Evolutionary conservation across 2,797 vertebrate genomes (phyloP).

Genomic region (Spinus olivaceus): DNA sequence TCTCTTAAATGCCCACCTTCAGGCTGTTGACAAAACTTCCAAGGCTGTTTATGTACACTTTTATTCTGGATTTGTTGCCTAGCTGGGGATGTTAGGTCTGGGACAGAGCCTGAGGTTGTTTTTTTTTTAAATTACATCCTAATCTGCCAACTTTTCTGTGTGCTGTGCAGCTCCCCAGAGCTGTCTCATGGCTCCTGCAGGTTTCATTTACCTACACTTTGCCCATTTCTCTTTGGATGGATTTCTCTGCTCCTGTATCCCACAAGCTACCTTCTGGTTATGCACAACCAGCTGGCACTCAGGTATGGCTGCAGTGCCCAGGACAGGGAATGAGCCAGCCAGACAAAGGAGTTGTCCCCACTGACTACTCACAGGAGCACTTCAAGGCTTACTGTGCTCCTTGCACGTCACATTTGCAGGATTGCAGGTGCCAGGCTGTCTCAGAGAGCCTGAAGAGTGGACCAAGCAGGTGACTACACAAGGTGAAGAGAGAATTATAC

Average conservation of each 20-base stretch:
- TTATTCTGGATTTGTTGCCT: background rate
- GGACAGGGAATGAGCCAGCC: background rate
- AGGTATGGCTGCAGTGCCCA: background rate
- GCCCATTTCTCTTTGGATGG: background rate
- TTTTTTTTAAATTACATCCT: background rate
- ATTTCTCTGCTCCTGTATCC: background rate
- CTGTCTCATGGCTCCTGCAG: background rate
- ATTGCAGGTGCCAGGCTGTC: background rate
- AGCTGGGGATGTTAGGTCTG: background rate
- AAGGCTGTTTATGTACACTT: background rate
- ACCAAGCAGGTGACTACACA: background rate
- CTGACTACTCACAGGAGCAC: background rate
- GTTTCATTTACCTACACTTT: background rate
- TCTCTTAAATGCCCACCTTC: background rate
- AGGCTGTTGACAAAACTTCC: background rate
- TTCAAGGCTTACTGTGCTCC: background rate
- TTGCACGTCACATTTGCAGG: background rate
- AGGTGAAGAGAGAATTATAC: background rate
- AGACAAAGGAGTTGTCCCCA: background rate
- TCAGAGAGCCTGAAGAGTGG: background rate
- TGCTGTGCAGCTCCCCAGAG: background rate
- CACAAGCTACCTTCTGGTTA: background rate
- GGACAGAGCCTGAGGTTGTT: background rate
- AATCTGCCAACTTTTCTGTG: rapidly evolving
- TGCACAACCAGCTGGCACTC: rapidly evolving